Conservation (phyloP, 1,140 invertebrate genomes). For the Diorhabda sublineata region DNA sequence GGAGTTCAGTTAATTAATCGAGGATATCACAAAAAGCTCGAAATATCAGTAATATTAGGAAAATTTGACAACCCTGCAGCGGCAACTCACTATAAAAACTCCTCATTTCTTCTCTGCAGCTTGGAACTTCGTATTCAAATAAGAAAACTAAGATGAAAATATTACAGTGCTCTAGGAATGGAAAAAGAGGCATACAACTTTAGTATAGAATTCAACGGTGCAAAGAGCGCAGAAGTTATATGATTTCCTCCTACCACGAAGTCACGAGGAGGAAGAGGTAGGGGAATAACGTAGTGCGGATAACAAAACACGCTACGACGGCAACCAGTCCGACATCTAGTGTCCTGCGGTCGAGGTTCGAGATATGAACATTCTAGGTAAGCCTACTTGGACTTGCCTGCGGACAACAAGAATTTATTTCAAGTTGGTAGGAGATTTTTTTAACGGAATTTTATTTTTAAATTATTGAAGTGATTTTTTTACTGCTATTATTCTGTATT, state of each 20-base stretch:
- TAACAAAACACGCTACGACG: conserved; percentile 36
- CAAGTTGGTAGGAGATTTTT: conserved; percentile 28
- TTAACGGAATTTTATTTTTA: conserved; percentile 1
- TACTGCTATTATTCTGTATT: conserved; percentile 11
- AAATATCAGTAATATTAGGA: too few relatives aligned
- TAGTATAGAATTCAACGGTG: background rate
- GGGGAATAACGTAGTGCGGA: conserved; percentile 43
- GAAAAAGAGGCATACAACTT: too few relatives aligned
- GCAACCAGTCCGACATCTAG: conserved; percentile 45
- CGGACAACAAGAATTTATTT: conserved; percentile 22
- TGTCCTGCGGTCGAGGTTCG: conserved; percentile 40
- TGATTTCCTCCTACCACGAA: conserved; percentile 27
- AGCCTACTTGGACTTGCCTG: conserved; percentile 30
- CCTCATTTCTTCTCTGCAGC: too few relatives aligned
- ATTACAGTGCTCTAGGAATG: too few relatives aligned
- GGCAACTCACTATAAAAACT: too few relatives aligned
- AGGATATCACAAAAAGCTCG: too few relatives aligned
- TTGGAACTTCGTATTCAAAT: too few relatives aligned
- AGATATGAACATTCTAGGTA: conserved; percentile 49
- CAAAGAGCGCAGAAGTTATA: conserved; percentile 3
- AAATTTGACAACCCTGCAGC: too few relatives aligned
- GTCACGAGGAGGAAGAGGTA: conserved; percentile 18
- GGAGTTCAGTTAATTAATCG: too few relatives aligned
- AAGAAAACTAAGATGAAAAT: too few relatives aligned
- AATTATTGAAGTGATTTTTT: conserved; percentile 1